These are phyloP conservation scores for Danio choprae DNA, from an alignment of 2,797 vertebrate species.

Conservation along the genomic window DNA sequence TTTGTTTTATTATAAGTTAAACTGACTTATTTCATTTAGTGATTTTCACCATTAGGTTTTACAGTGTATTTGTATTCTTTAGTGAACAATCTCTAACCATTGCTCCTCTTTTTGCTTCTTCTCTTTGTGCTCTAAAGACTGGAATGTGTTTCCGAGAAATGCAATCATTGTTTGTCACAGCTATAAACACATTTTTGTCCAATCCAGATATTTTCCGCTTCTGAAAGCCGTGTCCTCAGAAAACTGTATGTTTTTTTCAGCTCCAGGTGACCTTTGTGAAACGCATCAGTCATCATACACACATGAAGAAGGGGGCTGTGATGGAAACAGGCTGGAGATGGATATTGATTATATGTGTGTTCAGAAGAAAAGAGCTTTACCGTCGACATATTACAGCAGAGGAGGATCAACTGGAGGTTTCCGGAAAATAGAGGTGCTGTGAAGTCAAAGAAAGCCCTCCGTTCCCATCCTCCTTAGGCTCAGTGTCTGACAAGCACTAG, in stretches of 20 bases:
- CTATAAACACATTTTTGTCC: constrained; percentile 4
- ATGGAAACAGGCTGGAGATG: constrained; percentile 2
- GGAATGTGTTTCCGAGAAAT: constrained; percentile 23
- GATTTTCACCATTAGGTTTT: no score
- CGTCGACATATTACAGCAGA: background rate
- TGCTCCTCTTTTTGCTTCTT: background rate
- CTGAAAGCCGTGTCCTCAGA: constrained; percentile 13
- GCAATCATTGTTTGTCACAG: constrained; percentile 22
- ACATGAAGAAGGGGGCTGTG: background rate
- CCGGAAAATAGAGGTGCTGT: background rate
- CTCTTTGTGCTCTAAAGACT: background rate
- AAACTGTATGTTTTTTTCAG: constrained; percentile 12
- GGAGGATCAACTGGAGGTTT: background rate
- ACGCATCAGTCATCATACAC: background rate
- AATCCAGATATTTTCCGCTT: constrained; percentile 33
- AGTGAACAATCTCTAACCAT: background rate
- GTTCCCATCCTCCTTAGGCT: constrained; percentile 22
- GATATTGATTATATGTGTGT: constrained; percentile 29
- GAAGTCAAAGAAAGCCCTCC: constrained; percentile 15
- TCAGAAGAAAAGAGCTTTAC: constrained; percentile 2
- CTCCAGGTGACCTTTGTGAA: constrained; percentile 30
- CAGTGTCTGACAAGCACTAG: background rate
- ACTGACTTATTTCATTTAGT: no score
- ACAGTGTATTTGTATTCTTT: no score
- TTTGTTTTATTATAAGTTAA: no score